Evolutionary conservation across 2,888 invertebrate genomes (phyloP).

Genomic region (Oconnorella tubifera): DNA sequence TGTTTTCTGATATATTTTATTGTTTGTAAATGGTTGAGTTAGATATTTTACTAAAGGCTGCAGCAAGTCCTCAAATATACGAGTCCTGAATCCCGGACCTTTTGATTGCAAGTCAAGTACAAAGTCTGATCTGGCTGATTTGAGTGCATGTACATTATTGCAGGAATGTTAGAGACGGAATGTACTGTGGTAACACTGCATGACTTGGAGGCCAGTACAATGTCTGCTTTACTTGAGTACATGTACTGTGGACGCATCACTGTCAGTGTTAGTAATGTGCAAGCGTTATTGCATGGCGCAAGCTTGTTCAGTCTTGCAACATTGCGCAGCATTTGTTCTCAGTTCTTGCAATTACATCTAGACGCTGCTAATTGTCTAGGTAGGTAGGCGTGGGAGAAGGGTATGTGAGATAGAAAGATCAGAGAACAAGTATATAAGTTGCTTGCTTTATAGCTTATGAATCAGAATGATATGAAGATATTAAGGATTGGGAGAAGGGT

Average conservation of each 20-base stretch:
- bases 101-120: no score
- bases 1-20: no score
- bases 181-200: constrained; percentile 45
- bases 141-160: not conserved
- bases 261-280: constrained; percentile 50
- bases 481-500: no score
- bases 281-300: constrained; percentile 50
- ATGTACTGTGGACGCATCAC: constrained; percentile 48
- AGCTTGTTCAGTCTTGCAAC: constrained; percentile 46
- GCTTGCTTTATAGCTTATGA: no score
- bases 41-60: no score
- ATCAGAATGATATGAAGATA: no score
- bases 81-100: no score
- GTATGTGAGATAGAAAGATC: no score
- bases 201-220: constrained; percentile 47
- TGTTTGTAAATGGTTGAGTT: no score
- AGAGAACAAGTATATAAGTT: no score
- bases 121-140: no score
- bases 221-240: constrained; percentile 49
- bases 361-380: constrained; percentile 51
- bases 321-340: constrained; percentile 45
- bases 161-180: constrained; percentile 46
- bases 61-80: no score
- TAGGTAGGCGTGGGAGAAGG: constrained; percentile 27
- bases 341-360: constrained; percentile 50